A percentile compares a stretch with the other conserved stretches of the same genome.
These are phyloP conservation scores for Ailuropoda melanoleuca DNA, from an alignment of 2,113 vertebrate species.

Conservation along the genomic window DNA sequence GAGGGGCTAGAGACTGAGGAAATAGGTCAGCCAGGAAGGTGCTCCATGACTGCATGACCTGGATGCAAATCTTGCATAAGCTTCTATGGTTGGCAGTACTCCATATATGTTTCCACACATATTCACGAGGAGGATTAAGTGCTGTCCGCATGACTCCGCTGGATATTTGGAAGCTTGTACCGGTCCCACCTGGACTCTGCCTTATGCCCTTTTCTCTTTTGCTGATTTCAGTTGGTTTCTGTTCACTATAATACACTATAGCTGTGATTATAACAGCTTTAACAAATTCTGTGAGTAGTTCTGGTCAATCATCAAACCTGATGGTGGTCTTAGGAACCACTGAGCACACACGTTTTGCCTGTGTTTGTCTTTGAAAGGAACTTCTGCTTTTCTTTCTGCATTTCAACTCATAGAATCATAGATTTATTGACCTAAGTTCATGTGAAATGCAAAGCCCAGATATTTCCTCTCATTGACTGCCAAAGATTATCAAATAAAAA, in stretches of 20 bases:
- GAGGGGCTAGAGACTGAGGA: background rate
- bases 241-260: background rate
- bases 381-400: background rate
- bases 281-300: background rate
- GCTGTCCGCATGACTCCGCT: background rate
- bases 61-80: background rate
- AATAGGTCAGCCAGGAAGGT: background rate
- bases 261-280: background rate
- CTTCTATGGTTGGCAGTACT: background rate
- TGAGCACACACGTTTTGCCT: background rate
- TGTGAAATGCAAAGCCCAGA: background rate
- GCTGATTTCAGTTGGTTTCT: background rate
- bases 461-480: background rate
- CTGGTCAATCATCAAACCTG: background rate
- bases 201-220: background rate
- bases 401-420: background rate
- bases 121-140: background rate
- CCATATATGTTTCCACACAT: too few species aligned
- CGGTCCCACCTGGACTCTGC: background rate
- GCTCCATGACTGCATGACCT: rapidly evolving
- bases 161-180: background rate
- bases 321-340: background rate
- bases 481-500: background rate
- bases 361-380: background rate
- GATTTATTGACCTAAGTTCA: background rate